Percentiles rank a stretch among this genome's conserved stretches.
Conservation (phyloP, 2,888 invertebrate genomes). For the Aleiodes alternator region DNA sequence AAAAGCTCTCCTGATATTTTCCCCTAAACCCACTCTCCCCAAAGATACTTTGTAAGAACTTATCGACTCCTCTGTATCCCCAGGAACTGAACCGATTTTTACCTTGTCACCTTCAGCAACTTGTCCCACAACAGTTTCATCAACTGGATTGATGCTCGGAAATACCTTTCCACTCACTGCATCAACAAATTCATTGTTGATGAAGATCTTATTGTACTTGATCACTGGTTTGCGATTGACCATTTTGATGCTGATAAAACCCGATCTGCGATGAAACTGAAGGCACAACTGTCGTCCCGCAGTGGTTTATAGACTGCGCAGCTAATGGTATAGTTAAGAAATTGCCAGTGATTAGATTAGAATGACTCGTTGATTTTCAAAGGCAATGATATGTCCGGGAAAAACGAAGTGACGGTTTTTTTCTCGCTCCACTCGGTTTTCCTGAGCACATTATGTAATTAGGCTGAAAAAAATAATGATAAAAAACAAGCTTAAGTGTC, state of each 20-base stretch:
- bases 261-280: background rate
- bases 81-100: conserved; percentile 20
- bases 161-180: conserved; percentile 80
- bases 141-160: conserved; percentile 78
- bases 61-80: too few species aligned
- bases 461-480: too few species aligned
- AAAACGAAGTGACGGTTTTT: too few species aligned
- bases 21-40: too few species aligned
- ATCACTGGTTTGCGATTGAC: conserved; percentile 26
- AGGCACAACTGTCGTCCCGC: background rate
- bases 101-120: conserved; percentile 78
- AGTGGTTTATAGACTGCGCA: background rate
- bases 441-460: too few species aligned
- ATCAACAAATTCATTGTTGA: conserved; percentile 73
- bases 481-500: too few species aligned
- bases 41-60: background rate
- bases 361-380: too few species aligned
- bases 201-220: conserved; percentile 60
- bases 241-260: conserved; percentile 6
- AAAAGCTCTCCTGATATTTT: too few species aligned
- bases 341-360: too few species aligned
- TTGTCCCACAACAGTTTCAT: conserved; percentile 76
- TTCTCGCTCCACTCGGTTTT: too few species aligned
- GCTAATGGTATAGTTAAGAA: too few species aligned
- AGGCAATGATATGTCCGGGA: too few species aligned